Conservation (phyloP, 2,113 vertebrate genomes). For the Aleadryas rufinucha region DNA sequence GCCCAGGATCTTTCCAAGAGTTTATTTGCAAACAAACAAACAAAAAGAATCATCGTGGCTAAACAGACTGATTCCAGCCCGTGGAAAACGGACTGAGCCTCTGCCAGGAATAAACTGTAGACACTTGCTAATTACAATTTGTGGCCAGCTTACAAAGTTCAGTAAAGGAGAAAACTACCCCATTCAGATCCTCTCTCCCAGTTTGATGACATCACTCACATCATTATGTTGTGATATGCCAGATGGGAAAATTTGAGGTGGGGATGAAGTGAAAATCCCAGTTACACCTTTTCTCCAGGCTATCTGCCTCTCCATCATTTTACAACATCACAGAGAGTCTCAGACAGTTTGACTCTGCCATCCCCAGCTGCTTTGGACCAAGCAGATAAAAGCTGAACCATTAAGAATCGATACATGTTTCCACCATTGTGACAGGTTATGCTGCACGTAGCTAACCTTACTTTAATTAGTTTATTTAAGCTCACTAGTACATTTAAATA, state of each 20-base stretch:
- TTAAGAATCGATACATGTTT: background rate
- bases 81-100: conserved; percentile 15
- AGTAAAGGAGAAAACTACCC: conserved; percentile 22
- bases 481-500: conserved; percentile 48
- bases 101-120: conserved; percentile 22
- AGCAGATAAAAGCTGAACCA: conserved; percentile 24
- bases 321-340: conserved; percentile 56
- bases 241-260: conserved; percentile 67
- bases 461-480: conserved; percentile 62
- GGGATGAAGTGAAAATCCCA: conserved; percentile 55
- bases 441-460: conserved; percentile 8
- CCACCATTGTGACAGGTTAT: conserved; percentile 33
- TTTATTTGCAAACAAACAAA: conserved; percentile 65
- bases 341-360: conserved; percentile 45
- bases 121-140: conserved; percentile 36
- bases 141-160: conserved; percentile 29
- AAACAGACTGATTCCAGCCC: conserved; percentile 17
- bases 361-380: conserved; percentile 24
- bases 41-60: conserved; percentile 31
- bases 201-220: conserved; percentile 61
- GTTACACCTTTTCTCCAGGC: conserved; percentile 47
- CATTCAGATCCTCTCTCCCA: conserved; percentile 21
- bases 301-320: conserved; percentile 53
- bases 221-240: conserved; percentile 61
- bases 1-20: conserved; percentile 20